A percentile compares a stretch with the other conserved stretches of the same genome.
Evolutionary conservation across 2,113 vertebrate species (phyloP).

Genomic region (Sarotherodon lohbergeri): DNA sequence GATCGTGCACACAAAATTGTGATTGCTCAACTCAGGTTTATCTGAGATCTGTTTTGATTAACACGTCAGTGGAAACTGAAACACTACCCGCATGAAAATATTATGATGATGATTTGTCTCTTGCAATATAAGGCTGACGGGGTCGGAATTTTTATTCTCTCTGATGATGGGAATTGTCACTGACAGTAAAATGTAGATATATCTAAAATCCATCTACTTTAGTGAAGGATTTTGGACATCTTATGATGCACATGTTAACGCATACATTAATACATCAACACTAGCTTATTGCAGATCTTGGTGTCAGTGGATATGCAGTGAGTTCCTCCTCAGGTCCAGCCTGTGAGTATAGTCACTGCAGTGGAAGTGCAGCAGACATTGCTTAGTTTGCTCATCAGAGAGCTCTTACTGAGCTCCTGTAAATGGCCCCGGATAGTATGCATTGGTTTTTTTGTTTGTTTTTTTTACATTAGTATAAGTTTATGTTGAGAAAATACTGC

Average conservation of each 20-base stretch:
- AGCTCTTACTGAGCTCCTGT: not conserved
- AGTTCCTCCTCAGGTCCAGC: not conserved
- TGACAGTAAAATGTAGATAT: not conserved
- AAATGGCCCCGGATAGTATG: rapidly evolving
- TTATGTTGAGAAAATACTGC: not conserved
- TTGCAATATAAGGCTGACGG: not conserved
- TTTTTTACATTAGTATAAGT: not conserved
- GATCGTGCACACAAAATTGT: not conserved
- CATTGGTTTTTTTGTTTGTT: not conserved
- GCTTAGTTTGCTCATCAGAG: not conserved
- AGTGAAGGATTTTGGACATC: not conserved
- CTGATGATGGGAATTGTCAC: not conserved
- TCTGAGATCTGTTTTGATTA: not conserved
- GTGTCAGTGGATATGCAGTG: not conserved
- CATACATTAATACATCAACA: not conserved
- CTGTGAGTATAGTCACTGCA: not conserved
- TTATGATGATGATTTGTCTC: not conserved
- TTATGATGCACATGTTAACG: not conserved
- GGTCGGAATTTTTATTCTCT: not conserved
- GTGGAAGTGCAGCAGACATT: not conserved
- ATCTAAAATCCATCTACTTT: not conserved
- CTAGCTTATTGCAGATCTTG: not conserved
- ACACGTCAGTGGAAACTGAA: not conserved
- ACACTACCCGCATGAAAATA: not conserved
- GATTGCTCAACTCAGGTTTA: not conserved